Evolutionary conservation across 2,888 invertebrate species (phyloP).

Genomic region (Phania funesta): DNA sequence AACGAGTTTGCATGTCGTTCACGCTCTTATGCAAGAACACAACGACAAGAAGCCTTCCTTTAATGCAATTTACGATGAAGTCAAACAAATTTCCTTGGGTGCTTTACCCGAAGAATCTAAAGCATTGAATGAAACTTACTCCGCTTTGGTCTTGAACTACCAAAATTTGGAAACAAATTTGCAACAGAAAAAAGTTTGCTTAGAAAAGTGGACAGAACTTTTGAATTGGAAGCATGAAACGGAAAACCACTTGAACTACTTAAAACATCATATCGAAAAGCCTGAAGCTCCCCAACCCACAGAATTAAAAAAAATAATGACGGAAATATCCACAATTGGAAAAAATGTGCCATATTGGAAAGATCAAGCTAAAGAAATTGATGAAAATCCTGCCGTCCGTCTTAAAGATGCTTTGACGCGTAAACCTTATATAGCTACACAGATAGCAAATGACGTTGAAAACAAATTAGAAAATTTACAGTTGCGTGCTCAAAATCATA

Average conservation of each 20-base stretch:
- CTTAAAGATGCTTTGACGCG: conserved; percentile 87
- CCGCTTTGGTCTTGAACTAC: conserved; percentile 88
- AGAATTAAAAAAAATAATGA: conserved; percentile 85
- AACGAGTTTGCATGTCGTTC: conserved; percentile 87
- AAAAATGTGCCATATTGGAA: conserved; percentile 87
- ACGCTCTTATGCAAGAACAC: conserved; percentile 91
- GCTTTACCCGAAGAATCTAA: conserved; percentile 88
- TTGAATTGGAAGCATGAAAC: conserved; percentile 90
- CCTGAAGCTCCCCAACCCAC: conserved; percentile 85
- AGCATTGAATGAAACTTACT: conserved; percentile 87
- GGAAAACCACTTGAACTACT: conserved; percentile 88
- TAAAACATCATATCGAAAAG: conserved; percentile 89
- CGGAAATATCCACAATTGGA: conserved; percentile 86
- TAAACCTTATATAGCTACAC: conserved; percentile 86
- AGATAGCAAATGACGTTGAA: conserved; percentile 87
- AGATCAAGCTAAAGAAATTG: conserved; percentile 85
- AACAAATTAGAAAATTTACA: conserved; percentile 85
- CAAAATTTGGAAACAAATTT: conserved; percentile 88
- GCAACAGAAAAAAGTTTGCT: conserved; percentile 86
- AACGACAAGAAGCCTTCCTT: conserved; percentile 90
- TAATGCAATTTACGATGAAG: conserved; percentile 89
- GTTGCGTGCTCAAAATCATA: conserved; percentile 85
- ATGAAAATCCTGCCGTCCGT: conserved; percentile 85
- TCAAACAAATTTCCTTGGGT: conserved; percentile 87
- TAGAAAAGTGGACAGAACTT: conserved; percentile 92